Percentiles rank a stretch among this genome's conserved stretches.
These are phyloP conservation scores for Coilia nasus DNA, from an alignment of 2,797 vertebrate genomes.

Conservation along the genomic window DNA sequence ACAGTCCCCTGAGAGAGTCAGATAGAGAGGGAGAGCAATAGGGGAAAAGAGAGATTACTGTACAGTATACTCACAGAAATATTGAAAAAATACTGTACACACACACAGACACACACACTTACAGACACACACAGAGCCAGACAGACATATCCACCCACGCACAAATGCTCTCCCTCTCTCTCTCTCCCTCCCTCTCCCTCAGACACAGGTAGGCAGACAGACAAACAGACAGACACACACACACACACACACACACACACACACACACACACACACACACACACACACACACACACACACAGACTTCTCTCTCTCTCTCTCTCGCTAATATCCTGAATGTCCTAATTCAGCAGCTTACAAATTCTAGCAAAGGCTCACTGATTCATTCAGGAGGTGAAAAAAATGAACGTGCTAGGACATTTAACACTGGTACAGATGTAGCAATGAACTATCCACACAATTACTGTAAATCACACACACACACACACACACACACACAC, in stretches of 20 bases:
- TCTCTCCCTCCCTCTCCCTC: no score
- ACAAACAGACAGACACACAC: no score
- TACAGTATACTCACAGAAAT: neutral
- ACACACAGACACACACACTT: neutral
- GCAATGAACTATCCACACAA: neutral
- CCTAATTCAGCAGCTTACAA: neutral
- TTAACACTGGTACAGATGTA: neutral
- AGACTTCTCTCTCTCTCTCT: no score
- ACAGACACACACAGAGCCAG: neutral
- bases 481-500: neutral
- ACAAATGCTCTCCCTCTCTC: no score
- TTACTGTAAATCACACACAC: neutral
- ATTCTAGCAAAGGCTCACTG: neutral
- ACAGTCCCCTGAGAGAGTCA: slow-evolving; percentile 74
- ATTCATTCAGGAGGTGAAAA: neutral
- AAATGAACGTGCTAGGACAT: neutral
- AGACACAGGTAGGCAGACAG: no score
- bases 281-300: no score
- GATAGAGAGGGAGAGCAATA: slow-evolving; percentile 49
- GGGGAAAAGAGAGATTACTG: slow-evolving; percentile 39
- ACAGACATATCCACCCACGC: no score
- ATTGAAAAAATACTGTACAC: slow-evolving; percentile 31
- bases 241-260: no score
- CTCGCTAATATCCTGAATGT: no score
- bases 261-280: no score